Base-by-base conservation (phyloP, 2,113 vertebrate species). In the Pholis gunnellus region DNA sequence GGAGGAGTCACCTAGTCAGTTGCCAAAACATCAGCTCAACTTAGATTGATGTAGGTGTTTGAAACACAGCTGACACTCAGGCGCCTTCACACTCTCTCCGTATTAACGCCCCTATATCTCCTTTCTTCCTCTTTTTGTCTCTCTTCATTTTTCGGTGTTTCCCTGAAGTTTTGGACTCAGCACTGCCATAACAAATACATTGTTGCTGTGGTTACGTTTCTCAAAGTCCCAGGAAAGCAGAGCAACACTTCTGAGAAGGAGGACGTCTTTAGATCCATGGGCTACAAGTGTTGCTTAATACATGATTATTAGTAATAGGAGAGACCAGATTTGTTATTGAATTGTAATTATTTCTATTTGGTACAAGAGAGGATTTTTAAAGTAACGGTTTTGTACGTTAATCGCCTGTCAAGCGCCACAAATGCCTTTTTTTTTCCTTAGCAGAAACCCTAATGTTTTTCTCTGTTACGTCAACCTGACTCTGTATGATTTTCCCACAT, bases 131-230 rank as follows among this genome's bases (percentile, higher is more conserved):
- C 38, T 14, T 1, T 44, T 36, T 72, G 40, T 72, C 72, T 75
- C 59, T 44, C 15, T 70, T 70, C 7, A 18, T 81, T 69, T 69
- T 69, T 72, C n/a, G 0, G 20, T 68, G 36, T 80, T 85, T 74
- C 65, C 72, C 52, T 82, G 74, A 82, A 48, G 25, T 22, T 83
- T 84, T 84, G 75, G 77, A 73, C 66, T 46, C 29, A 27, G 59
- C 48, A 2, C 59, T 67, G 44, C 79, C 82, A 87, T 76, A 92
- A 91, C 83, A 92, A 94, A 94, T 22, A 92, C 50, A 85, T 27
- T 34, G 90, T 89, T 89, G 66, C 78, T 67, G 83, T 81, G 83
- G 93, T 38, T 68, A 78, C 64, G 0, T 75, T 72, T 76, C 75
- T 67, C 48, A 38, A 22, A 69, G 69, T 84, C 86, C 86, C 81